Evolutionary conservation across 2,888 invertebrate species (phyloP), one percentile per base, ranked within the genome.

Genomic region (Ligdia adustata): DNA sequence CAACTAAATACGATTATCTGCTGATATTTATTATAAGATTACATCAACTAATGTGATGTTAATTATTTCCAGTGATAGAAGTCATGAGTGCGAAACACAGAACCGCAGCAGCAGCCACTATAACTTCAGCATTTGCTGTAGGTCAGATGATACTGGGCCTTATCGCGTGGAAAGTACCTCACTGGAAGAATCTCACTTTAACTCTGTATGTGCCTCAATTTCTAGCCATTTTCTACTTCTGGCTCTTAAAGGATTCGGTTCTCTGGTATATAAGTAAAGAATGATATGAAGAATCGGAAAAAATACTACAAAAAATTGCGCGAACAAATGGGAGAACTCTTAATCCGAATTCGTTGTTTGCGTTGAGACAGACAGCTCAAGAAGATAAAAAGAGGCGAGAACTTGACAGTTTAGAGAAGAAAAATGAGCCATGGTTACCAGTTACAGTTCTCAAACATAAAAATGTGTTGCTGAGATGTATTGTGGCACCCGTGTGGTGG

Each of bases 191-290:
- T 54, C 80, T 94, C 55, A 90, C 95, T 35, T 86, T 94, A 56
- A 82, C 93, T 0, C 78, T 95, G 13, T 95, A 95, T 65, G 84
- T 91, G 0, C 96, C 96, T 0, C 92, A 93, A 16, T 79, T 95
- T 41, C 70, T 95, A 0, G 87, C 95, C 39, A 67, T 96, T 29
- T 67, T 87, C 2, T 94, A 95, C 69, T 92, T 93, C 60, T 94
- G 94, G 93, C 59, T 94, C 2, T 55, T 87, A 4, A 62, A 75
- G 0, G 95, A 95, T 75, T 95, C 95, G 2, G 90, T 94, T 0
- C 91, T 96, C 49, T 96, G 96, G 96, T 91, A 95, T 31, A 79
- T 95, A 57, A 93, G 93, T 39, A 94, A 94, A 66, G 92, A 93
- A 0, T 90, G 92, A 42, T 91, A 91, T 49, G 91, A 93, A 5